Evolutionary conservation across 2,888 invertebrate genomes (phyloP), one percentile per base, ranked within the genome.

Genomic region (Leptarthrus brevirostris): DNA sequence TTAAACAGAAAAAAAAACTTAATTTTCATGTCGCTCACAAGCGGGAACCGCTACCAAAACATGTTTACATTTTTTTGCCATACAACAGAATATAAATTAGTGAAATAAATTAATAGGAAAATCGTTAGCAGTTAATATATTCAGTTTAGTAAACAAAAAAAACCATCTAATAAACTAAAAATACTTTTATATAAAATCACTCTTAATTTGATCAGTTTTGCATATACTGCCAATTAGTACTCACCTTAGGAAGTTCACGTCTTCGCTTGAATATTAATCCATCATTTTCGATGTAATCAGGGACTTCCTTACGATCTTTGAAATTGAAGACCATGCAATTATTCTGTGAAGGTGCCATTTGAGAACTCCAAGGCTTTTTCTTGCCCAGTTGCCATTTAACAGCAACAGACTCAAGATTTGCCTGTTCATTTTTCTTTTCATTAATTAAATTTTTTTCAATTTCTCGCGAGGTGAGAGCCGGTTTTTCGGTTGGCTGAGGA

Each of bases 221-320:
- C n/a, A n/a, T n/a, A n/a, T n/a, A n/a, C n/a, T n/a, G n/a, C n/a
- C n/a, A n/a, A n/a, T n/a, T 18, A 36, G 26, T 49, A 56, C 89
- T 90, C 81, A 93, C 93, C 92, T 93, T 93, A 80, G 92, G 89
- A 80, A 90, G 87, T 82, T 90, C 90, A 75, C 90, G 88, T 79
- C 89, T 89, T 81, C 88, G 87, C 80, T 89, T 88, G 79, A 91
- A 89, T 79, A 92, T 88, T 83, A 92, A 88, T 79, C 93, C 94
- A 87, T 95, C 95, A 86, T 95, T 94, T 84, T 94, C 94, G 82
- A 96, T 93, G 86, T 96, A 95, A 88, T 95, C 94, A 66, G 95
- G 95, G 81, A 95, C 93, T 81, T 93, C 93, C 85, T 92, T 93
- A 81, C 92, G 89, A 85, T 90, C 88, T 78, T 92, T 92, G 86